Evolutionary conservation across 2,888 invertebrate species (phyloP).

Genomic region (Bombyx huttoni): DNA sequence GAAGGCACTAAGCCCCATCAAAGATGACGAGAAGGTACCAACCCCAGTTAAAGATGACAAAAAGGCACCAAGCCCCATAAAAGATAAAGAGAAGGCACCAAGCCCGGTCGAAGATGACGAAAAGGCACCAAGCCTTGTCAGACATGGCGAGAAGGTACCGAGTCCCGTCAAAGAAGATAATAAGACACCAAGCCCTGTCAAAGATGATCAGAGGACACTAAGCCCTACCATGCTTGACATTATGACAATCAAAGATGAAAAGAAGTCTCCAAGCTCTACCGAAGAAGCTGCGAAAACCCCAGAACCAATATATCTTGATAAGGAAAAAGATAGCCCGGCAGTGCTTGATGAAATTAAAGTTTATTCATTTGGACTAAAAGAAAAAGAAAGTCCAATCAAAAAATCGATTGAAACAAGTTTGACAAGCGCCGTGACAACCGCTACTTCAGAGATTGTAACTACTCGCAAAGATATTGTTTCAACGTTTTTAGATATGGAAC

Average conservation of each 20-base stretch:
- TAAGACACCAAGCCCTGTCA: background rate
- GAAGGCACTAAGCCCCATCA: conserved; percentile 1
- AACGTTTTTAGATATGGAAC: no score
- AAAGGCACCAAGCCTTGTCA: conserved; percentile 2
- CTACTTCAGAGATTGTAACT: no score
- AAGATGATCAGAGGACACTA: background rate
- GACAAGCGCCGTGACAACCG: no score
- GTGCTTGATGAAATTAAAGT: background rate
- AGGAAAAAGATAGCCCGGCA: background rate
- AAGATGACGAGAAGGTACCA: background rate
- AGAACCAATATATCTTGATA: background rate
- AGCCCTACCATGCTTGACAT: conserved; percentile 2
- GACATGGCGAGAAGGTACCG: background rate
- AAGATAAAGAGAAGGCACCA: background rate
- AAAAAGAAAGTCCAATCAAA: no score
- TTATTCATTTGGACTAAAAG: no score
- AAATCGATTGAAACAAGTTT: no score
- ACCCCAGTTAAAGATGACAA: background rate
- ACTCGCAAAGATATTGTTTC: no score
- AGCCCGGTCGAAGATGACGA: conserved; percentile 1
- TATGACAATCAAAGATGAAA: background rate
- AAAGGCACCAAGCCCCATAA: background rate
- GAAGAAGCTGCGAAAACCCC: background rate
- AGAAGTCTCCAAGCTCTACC: conserved; percentile 1
- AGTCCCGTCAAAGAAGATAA: conserved; percentile 1